phyloP scores from a whole-genome alignment of 2,113 vertebrate genomes.

The Empidonax traillii region DNA sequence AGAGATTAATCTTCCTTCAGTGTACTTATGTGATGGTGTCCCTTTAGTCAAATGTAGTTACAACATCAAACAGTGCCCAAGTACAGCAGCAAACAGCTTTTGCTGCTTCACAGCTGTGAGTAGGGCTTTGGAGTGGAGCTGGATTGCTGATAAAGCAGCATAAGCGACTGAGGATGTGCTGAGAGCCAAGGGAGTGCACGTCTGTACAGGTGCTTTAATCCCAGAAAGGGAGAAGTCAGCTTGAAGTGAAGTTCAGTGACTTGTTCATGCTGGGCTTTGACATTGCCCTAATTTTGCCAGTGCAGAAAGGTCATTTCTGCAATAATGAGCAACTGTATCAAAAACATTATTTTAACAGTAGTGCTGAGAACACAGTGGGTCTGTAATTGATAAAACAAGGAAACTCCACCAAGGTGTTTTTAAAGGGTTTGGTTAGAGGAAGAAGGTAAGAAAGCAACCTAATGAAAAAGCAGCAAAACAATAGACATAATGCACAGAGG shows the following conservation, averaged over 20 bases:
- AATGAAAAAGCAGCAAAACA: background rate
- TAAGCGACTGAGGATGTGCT: background rate
- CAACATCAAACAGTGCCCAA: background rate
- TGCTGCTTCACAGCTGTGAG: background rate
- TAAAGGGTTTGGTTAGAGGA: background rate
- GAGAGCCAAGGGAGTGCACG: fast-evolving
- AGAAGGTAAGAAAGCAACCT: background rate
- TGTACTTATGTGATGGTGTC: fast-evolving
- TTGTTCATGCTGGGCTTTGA: background rate
- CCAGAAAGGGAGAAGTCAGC: background rate
- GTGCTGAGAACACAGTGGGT: background rate
- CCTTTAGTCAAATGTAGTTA: background rate
- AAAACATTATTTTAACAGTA: conserved; percentile 25
- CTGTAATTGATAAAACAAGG: conserved; percentile 16
- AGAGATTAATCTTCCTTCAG: fast-evolving
- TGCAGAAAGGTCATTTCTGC: background rate
- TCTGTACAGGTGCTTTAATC: background rate
- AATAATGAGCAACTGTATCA: background rate
- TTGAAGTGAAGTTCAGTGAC: background rate
- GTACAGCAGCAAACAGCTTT: background rate
- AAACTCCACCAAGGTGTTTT: conserved; percentile 36
- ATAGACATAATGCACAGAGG: background rate
- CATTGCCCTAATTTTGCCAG: background rate
- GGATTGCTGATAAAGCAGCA: background rate
- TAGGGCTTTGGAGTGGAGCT: background rate